phyloP scores from a whole-genome alignment of 2,113 vertebrate species.

The Seriola dumerili region DNA sequence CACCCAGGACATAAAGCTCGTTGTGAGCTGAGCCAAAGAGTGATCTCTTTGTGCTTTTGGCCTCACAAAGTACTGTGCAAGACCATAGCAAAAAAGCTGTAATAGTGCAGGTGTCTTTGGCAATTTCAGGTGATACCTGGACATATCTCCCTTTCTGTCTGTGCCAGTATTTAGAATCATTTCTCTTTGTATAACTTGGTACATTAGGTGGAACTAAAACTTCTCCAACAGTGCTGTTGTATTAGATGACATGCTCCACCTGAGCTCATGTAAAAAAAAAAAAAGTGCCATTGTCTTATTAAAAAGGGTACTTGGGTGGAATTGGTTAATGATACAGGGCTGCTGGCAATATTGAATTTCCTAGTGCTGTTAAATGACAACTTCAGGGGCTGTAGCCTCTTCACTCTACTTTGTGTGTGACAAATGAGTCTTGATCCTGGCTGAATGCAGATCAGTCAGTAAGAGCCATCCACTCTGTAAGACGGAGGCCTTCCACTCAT shows the following conservation, averaged over 20 bases:
- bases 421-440: constrained; percentile 68
- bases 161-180: neutral
- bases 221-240: neutral
- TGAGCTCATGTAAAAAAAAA: neutral
- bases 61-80: constrained; percentile 47
- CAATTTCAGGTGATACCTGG: neutral
- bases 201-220: neutral
- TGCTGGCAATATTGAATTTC: constrained; percentile 58
- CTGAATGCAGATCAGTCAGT: constrained; percentile 64
- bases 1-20: constrained; percentile 78
- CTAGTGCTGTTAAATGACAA: constrained; percentile 56
- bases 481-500: constrained; percentile 60
- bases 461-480: constrained; percentile 70
- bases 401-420: constrained; percentile 63
- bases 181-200: neutral
- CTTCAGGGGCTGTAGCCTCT: constrained; percentile 49
- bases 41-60: constrained; percentile 63
- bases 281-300: constrained; percentile 31
- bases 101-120: neutral
- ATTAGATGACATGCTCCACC: neutral
- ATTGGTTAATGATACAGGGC: constrained; percentile 51
- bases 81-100: neutral
- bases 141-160: neutral
- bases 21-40: constrained; percentile 74
- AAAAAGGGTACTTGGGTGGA: constrained; percentile 39